Evolutionary conservation across 2,888 invertebrate genomes (phyloP), one percentile per base, ranked within the genome.

Genomic region (Scaptomyza caliginosa): DNA sequence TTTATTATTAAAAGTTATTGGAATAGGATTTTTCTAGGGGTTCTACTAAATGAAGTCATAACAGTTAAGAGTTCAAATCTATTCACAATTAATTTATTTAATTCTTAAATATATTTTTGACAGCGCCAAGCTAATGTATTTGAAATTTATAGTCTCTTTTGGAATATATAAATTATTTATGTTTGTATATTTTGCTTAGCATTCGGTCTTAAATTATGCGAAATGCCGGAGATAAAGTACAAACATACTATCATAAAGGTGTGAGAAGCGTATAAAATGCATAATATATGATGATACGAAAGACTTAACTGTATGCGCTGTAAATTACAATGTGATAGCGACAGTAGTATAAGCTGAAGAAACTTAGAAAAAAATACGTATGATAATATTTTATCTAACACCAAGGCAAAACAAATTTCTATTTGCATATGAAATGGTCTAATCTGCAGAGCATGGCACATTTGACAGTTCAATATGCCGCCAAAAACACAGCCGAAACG

Each of bases 401-500:
- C 13, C 60, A 24, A 24, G 7, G 11, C 54, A 30, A 32, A 38
- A 38, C 17, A 17, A 13, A 4, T 38, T 17, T 28, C 34, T 45
- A 81, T 81, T 81, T 68, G 82, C 81, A 81, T 81, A 81, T 81
- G 82, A 81, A 81, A 68, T 65, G 63, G 75, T 48, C 75, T 60
- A 67, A 83, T 86, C 82, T 74, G 65, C 62, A 49, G 64, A 81
- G 85, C 86, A 81, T 74, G 75, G 42, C 78, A 78, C 81, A 80
- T 65, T 71, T 70, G 77, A 68, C 75, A 62, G 71, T 64, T 84
- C 67, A 67, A 64, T 71, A 74, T 74, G 62, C 63, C 30, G 10
- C 30, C n/a, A n/a, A 43, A 42, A 34, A 23, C 51, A 39, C 26
- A 19, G 30, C 39, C 17, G 16, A 23, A 4, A 36, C 26, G 49